These are phyloP conservation scores for Presbytis comata DNA, from an alignment of 2,797 vertebrate species.

Conservation along the genomic window DNA sequence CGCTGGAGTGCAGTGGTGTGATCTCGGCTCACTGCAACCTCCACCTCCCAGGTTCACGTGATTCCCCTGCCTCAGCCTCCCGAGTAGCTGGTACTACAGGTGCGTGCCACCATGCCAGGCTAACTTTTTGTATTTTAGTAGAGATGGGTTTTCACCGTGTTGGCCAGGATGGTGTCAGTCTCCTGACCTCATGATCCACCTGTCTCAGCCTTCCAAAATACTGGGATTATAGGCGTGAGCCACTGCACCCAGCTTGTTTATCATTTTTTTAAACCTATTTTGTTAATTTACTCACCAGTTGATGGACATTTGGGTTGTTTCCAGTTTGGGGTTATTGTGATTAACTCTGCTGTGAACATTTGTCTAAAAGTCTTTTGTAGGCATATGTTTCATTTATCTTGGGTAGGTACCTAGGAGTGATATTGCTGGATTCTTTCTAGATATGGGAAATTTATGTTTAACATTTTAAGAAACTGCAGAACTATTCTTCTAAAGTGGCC, in stretches of 20 bases:
- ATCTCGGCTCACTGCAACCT: background rate
- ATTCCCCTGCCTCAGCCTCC: background rate
- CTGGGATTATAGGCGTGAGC: background rate
- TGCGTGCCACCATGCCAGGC: background rate
- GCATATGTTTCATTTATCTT: background rate
- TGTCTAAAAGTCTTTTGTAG: background rate
- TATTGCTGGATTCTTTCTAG: background rate
- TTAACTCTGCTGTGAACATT: background rate
- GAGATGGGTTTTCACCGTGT: background rate
- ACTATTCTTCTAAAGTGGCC: background rate
- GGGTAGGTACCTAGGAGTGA: background rate
- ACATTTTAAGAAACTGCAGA: background rate
- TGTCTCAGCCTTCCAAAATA: background rate
- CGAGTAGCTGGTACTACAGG: background rate
- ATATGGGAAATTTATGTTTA: background rate
- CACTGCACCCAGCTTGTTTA: fast-evolving
- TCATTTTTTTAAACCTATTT: background rate
- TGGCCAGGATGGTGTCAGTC: background rate
- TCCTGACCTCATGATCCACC: background rate
- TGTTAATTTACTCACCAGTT: background rate
- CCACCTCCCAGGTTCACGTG: background rate
- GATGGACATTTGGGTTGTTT: background rate
- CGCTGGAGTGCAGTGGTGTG: background rate
- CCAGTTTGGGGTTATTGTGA: background rate
- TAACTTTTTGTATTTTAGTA: background rate